Evolutionary conservation across 2,888 invertebrate species (phyloP).

Genomic region (Terebella lapidaria): DNA sequence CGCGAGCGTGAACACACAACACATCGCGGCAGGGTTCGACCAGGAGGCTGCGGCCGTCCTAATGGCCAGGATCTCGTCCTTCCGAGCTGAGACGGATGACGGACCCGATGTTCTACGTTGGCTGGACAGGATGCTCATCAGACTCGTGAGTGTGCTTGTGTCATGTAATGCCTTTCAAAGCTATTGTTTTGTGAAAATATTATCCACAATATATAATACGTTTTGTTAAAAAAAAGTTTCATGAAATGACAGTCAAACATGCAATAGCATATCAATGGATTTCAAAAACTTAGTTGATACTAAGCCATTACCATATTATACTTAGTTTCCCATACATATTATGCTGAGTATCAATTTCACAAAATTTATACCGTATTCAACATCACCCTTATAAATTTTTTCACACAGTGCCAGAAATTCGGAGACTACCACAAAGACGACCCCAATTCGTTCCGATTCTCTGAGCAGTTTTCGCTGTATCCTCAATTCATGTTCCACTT

Average conservation of each 20-base stretch:
- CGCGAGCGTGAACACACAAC: constrained; percentile 77
- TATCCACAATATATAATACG: no score
- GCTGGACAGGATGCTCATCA: constrained; percentile 95
- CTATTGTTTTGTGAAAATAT: neutral
- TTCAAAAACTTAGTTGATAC: no score
- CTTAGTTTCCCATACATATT: no score
- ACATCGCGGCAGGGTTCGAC: constrained; percentile 91
- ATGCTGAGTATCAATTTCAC: no score
- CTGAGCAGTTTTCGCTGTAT: constrained; percentile 95
- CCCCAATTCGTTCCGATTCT: constrained; percentile 89
- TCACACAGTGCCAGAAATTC: constrained; percentile 90
- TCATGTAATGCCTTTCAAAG: neutral
- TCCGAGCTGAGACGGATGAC: constrained; percentile 83
- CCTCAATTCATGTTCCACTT: constrained; percentile 99
- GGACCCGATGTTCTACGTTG: constrained; percentile 93
- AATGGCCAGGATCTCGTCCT: constrained; percentile 94
- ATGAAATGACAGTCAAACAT: no score
- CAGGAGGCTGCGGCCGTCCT: constrained; percentile 97
- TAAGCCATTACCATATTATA: no score
- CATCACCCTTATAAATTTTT: no score
- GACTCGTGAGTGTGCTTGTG: constrained; percentile 66
- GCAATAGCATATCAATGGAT: no score
- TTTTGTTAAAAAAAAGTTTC: no score
- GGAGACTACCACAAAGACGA: constrained; percentile 98
- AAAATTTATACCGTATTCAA: no score